Percentiles rank a stretch among this genome's conserved stretches.
phyloP scores from a whole-genome alignment of 2,888 invertebrate genomes.

The Apantesis nais region DNA sequence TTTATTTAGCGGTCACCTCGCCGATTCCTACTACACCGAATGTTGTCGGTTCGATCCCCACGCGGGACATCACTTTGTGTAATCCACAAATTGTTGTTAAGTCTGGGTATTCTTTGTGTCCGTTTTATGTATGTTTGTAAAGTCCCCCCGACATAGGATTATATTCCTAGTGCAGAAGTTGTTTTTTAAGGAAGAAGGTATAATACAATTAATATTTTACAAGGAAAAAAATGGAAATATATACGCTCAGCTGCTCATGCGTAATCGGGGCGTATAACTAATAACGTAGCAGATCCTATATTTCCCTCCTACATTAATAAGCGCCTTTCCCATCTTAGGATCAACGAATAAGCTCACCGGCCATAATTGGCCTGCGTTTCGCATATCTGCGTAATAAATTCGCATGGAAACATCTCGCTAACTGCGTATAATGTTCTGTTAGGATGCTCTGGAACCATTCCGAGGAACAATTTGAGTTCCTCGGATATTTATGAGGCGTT shows the following conservation, averaged over 20 bases:
- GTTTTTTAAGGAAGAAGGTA: too few species aligned
- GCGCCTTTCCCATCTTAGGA: slow-evolving; percentile 13
- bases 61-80: too few species aligned
- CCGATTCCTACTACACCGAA: too few species aligned
- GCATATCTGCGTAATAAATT: slow-evolving; percentile 48
- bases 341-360: slow-evolving; percentile 20
- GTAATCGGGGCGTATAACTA: background rate
- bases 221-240: too few species aligned
- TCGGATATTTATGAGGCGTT: slow-evolving; percentile 16
- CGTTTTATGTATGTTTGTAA: too few species aligned
- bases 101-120: too few species aligned
- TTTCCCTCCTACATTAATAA: slow-evolving; percentile 35
- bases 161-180: too few species aligned
- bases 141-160: too few species aligned
- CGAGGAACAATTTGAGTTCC: slow-evolving; percentile 21
- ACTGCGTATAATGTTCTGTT: slow-evolving; percentile 27
- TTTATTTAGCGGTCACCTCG: too few species aligned
- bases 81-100: too few species aligned
- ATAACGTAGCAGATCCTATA: slow-evolving; percentile 14
- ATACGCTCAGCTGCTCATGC: background rate
- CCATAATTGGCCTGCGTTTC: slow-evolving; percentile 44
- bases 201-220: too few species aligned
- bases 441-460: slow-evolving; percentile 15
- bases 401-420: slow-evolving; percentile 43
- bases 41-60: too few species aligned